Evolutionary conservation across 2,113 vertebrate species (phyloP).

Genomic region (Chauna torquata): DNA sequence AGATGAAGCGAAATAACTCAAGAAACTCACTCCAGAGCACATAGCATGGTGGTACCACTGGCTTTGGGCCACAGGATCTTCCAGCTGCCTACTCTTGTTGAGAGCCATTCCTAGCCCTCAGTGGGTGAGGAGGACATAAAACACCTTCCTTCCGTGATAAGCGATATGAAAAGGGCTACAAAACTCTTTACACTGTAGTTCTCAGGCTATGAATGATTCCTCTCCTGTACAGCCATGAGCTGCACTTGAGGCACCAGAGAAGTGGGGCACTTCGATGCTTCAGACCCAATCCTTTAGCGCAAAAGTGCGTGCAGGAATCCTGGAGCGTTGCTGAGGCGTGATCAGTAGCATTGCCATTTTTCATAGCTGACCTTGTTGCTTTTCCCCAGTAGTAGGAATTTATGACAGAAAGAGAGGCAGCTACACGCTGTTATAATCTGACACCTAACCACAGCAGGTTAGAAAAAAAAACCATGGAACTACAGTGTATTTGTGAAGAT

Average conservation of each 20-base stretch:
- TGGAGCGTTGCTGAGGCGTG: background rate
- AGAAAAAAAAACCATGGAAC: background rate
- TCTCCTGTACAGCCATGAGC: background rate
- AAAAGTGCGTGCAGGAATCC: background rate
- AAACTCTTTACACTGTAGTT: background rate
- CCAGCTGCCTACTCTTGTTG: background rate
- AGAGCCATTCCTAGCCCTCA: background rate
- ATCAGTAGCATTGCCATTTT: background rate
- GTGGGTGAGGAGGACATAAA: background rate
- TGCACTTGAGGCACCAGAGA: background rate
- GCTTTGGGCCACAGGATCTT: background rate
- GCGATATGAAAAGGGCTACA: background rate
- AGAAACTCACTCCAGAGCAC: background rate
- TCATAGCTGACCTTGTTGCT: background rate
- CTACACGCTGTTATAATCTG: background rate
- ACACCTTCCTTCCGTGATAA: background rate
- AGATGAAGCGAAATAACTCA: background rate
- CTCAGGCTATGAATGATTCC: background rate
- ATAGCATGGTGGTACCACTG: background rate
- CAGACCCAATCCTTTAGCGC: background rate
- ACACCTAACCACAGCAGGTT: fast-evolving
- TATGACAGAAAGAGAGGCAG: background rate
- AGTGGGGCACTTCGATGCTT: background rate
- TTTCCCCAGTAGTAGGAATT: background rate
- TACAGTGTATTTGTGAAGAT: background rate